Evolutionary conservation across 2,113 vertebrate genomes (phyloP).

Genomic region (Lynx canadensis): DNA sequence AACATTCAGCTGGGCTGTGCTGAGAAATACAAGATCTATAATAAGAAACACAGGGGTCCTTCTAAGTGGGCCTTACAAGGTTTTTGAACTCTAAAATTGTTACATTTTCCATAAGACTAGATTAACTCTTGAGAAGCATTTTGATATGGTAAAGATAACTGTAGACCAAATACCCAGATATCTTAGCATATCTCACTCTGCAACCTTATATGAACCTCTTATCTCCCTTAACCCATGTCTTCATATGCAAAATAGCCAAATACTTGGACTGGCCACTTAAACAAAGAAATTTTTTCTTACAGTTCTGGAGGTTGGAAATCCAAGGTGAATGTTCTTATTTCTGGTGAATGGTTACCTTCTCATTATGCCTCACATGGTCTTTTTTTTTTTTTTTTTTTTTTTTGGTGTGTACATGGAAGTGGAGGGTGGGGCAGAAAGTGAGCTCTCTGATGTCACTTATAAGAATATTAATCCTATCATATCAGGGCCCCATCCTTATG

Average conservation of each 20-base stretch:
- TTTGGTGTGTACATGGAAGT: background rate
- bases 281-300: background rate
- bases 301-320: background rate
- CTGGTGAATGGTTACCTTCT: background rate
- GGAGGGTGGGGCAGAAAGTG: background rate
- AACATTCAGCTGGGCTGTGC: background rate
- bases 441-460: background rate
- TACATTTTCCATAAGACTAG: background rate
- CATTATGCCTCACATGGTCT: background rate
- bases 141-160: background rate
- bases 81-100: background rate
- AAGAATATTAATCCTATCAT: background rate
- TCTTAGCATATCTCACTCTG: background rate
- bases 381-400: background rate
- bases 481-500: background rate
- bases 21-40: background rate
- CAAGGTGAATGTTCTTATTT: background rate
- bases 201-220: background rate
- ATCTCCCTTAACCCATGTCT: background rate
- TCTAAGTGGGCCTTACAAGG: background rate
- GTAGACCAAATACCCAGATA: background rate
- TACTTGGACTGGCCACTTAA: background rate
- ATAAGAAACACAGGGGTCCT: background rate
- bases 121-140: background rate
- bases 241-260: background rate